A percentile compares a stretch with the other conserved stretches of the same genome.
Evolutionary conservation across 2,797 vertebrate species (phyloP).

Genomic region (Choloepus didactylus): DNA sequence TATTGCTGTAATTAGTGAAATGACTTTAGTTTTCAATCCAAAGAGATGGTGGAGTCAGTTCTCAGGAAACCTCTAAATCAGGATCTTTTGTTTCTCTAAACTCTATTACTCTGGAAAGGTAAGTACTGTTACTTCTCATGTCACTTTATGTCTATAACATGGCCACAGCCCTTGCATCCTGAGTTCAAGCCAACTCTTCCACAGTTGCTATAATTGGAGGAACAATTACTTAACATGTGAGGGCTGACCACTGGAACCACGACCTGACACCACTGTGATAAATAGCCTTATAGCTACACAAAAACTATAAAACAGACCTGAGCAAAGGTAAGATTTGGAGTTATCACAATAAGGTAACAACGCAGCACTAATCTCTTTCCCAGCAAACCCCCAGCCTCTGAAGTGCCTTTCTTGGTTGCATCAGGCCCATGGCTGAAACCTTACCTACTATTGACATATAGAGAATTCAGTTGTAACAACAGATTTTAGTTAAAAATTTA

Average conservation of each 20-base stretch:
- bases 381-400: neutral
- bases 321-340: neutral
- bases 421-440: neutral
- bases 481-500: neutral
- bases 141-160: neutral
- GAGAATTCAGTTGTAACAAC: neutral
- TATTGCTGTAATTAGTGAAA: neutral
- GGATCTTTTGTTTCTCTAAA: neutral
- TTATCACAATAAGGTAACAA: neutral
- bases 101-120: neutral
- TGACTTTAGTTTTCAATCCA: neutral
- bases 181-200: neutral
- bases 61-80: constrained; percentile 13
- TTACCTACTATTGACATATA: neutral
- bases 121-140: neutral
- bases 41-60: neutral
- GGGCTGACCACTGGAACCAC: neutral
- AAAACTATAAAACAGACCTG: neutral
- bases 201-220: neutral
- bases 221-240: neutral
- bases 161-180: neutral
- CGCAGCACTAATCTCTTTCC: neutral
- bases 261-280: neutral
- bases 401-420: neutral
- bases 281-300: neutral